Base-by-base conservation (phyloP, 1,140 invertebrate genomes). In the Armadillidium nasatum region DNA sequence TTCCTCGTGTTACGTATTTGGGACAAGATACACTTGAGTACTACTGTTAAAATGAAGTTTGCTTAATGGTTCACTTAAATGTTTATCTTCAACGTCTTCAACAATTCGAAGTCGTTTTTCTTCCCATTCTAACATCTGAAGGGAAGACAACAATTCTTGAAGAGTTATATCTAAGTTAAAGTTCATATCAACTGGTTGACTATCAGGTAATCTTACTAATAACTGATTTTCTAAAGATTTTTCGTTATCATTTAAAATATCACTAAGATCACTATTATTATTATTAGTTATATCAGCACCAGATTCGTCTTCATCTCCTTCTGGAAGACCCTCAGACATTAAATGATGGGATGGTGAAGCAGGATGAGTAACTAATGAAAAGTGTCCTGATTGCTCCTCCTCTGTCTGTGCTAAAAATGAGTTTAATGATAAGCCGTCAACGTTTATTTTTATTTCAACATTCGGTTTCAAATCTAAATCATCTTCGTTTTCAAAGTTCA, bases 31-130 rank as follows among this genome's bases (percentile, higher is more conserved):
- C 50, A 60, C 50, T 60, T 60, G 50, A 13, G 50, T 60, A 19
- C 19, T 60, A 60, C 19, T 60, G 19, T 60, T 60, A 60, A 60
- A 60, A 60, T 60, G 50, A 60, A 60, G 19, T 19, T 60, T 60
- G 7, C 7, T 60, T 60, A 60, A 60, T 15, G 50, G 50, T 60
- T 60, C 50, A 60, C 50, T 60, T 7, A 60, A 60, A 60, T 15
- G 50, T 60, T 60, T 60, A 60, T 60, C 50, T 60, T 60, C 50
- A 15, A 60, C 19, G 4, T 60, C 50, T 19, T 60, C 50, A 15
- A 60, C 50, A 3, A 60, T 60, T 13, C 19, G 50, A 60, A 60
- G 19, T 3, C 50, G 50, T 60, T 60, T 60, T 19, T 60, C 50
- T 60, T 60, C 19, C 50, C 50, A 60, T 60, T 60, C 50, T 60